A percentile compares a stretch with the other conserved stretches of the same genome.
phyloP scores from a whole-genome alignment of 2,113 vertebrate species.

The Perca schrenkii region DNA sequence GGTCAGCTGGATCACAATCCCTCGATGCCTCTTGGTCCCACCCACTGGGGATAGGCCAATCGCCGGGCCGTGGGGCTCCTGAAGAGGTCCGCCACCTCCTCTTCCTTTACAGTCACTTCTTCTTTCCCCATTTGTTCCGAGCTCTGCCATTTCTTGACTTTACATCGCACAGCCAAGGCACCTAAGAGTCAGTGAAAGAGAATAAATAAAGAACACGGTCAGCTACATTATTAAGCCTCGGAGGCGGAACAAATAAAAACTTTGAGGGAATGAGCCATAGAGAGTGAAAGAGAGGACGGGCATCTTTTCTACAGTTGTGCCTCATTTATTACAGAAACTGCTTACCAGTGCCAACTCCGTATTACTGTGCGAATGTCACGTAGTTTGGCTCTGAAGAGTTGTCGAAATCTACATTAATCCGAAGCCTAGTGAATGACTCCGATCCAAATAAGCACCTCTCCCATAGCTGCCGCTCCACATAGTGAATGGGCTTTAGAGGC shows the following conservation, averaged over 20 bases:
- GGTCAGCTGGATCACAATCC: conserved; percentile 85
- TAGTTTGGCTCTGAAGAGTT: conserved; percentile 37
- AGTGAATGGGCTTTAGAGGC: conserved; percentile 45
- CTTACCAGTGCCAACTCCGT: conserved; percentile 22
- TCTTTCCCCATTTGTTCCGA: conserved; percentile 56
- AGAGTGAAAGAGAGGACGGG: conserved; percentile 24
- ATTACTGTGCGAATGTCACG: conserved; percentile 16
- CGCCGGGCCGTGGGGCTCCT: conserved; percentile 27
- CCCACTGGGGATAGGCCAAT: conserved; percentile 11
- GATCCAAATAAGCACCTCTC: conserved; percentile 55
- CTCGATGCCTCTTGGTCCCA: conserved; percentile 68
- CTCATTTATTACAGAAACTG: conserved; percentile 53
- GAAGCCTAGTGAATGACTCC: conserved; percentile 40
- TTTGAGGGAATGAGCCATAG: conserved; percentile 4
- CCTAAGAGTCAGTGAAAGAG: conserved; percentile 56
- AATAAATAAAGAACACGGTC: conserved; percentile 52
- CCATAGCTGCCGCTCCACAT: conserved; percentile 65
- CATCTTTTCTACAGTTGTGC: conserved; percentile 30
- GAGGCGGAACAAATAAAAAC: conserved; percentile 33
- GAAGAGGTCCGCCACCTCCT: conserved; percentile 25
- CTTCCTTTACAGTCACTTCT: conserved; percentile 25
- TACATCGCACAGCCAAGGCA: conserved; percentile 64
- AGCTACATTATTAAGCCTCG: conserved; percentile 41
- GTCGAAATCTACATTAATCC: conserved; percentile 46
- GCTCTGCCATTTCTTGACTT: conserved; percentile 85